phyloP scores from a whole-genome alignment of 2,888 invertebrate genomes.

The Ametastegia equiseti region DNA sequence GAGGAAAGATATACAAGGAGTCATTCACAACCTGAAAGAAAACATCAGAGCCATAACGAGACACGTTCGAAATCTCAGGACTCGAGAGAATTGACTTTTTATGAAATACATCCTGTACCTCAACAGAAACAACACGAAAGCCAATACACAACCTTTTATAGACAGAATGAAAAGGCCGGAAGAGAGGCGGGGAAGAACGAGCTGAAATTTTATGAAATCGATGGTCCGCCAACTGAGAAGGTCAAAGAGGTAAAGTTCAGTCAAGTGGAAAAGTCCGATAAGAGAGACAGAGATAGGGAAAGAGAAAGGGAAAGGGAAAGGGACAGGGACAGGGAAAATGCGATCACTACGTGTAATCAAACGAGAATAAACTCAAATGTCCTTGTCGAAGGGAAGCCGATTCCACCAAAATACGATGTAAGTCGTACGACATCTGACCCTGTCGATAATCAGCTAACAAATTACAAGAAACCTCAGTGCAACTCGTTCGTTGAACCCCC shows the following conservation, averaged over 20 bases:
- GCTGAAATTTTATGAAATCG: slow-evolving; percentile 71
- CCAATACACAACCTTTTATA: slow-evolving; percentile 64
- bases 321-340: slow-evolving; percentile 56
- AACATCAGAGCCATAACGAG: slow-evolving; percentile 66
- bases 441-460: slow-evolving; percentile 60
- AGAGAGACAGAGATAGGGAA: slow-evolving; percentile 50
- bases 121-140: slow-evolving; percentile 64
- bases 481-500: slow-evolving; percentile 63
- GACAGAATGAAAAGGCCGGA: slow-evolving; percentile 60
- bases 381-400: slow-evolving; percentile 15
- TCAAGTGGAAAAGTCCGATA: slow-evolving; percentile 57
- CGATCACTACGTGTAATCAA: slow-evolving; percentile 52
- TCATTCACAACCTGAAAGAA: slow-evolving; percentile 70
- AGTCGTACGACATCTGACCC: not conserved
- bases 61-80: slow-evolving; percentile 71
- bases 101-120: slow-evolving; percentile 68
- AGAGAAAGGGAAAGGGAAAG: slow-evolving; percentile 47
- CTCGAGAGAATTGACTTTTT: slow-evolving; percentile 66
- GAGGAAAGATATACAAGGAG: slow-evolving; percentile 67
- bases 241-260: slow-evolving; percentile 59
- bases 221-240: slow-evolving; percentile 63
- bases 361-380: slow-evolving; percentile 13
- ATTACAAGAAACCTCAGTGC: slow-evolving; percentile 58
- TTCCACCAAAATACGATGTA: slow-evolving; percentile 23
- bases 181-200: slow-evolving; percentile 57